Conservation (phyloP, 2,113 vertebrate species). For the Oxyruncus cristatus region DNA sequence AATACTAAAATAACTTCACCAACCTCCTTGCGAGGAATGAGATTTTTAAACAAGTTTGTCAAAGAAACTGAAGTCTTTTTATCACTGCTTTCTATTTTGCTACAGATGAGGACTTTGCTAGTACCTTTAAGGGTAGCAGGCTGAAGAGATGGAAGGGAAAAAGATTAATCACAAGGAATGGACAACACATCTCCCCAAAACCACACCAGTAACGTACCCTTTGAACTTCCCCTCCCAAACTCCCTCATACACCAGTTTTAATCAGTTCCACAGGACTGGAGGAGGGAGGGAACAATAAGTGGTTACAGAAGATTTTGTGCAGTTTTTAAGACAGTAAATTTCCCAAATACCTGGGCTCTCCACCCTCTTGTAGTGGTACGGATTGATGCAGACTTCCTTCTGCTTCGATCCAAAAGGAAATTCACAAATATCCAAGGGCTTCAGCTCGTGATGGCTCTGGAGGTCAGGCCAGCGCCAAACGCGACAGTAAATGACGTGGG, state of each 20-base stretch:
- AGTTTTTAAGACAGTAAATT: not conserved
- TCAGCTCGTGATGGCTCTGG: constrained; percentile 97
- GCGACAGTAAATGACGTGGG: constrained; percentile 97
- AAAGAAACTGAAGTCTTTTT: not conserved
- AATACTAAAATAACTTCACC: not conserved
- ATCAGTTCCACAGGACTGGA: not conserved
- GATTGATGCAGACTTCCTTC: constrained; percentile 99
- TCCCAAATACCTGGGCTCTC: constrained; percentile 90
- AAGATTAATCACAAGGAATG: not conserved
- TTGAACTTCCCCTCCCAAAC: not conserved
- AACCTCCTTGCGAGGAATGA: not conserved
- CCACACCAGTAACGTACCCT: not conserved
- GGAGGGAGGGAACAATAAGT: not conserved
- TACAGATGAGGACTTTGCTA: not conserved
- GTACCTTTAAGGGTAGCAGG: not conserved
- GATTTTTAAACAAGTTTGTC: not conserved
- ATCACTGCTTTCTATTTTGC: not conserved
- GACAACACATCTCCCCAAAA: not conserved
- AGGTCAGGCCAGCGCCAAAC: constrained; percentile 99
- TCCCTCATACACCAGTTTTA: not conserved
- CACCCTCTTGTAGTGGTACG: constrained; percentile 98
- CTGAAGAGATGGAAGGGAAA: not conserved
- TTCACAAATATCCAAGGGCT: constrained; percentile 96
- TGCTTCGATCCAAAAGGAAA: constrained; percentile 99
- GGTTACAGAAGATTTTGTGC: not conserved